Conservation (phyloP, 2,888 invertebrate genomes). For the Tromatobia lineatoria region DNA sequence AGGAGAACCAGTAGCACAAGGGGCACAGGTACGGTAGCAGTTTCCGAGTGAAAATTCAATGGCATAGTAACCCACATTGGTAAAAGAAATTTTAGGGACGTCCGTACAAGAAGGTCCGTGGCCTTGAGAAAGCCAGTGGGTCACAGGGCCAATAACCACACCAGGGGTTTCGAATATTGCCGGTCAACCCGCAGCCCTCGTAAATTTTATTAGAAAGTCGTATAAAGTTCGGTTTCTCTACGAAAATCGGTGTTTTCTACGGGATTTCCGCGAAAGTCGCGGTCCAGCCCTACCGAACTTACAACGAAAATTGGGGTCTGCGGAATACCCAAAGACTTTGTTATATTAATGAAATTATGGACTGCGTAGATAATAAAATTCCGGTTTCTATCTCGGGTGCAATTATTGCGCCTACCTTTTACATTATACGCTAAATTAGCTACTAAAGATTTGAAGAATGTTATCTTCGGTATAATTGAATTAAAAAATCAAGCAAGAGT, state of each 20-base stretch:
- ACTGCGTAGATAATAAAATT: not conserved
- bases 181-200: slow-evolving; percentile 59
- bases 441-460: not conserved
- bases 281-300: not conserved
- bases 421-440: not conserved
- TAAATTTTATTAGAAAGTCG: slow-evolving; percentile 68
- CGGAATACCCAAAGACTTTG: slow-evolving; percentile 11
- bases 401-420: too few species aligned
- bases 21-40: slow-evolving; percentile 43
- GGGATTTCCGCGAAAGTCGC: slow-evolving; percentile 7
- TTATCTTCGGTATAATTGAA: not conserved
- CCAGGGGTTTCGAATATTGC: slow-evolving; percentile 43
- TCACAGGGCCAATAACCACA: slow-evolving; percentile 68
- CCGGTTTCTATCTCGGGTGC: too few species aligned
- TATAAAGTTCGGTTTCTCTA: slow-evolving; percentile 58
- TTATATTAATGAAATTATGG: slow-evolving; percentile 25
- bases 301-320: slow-evolving; percentile 34
- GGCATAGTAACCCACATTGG: slow-evolving; percentile 72
- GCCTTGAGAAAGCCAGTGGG: slow-evolving; percentile 65
- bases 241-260: slow-evolving; percentile 1
- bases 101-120: slow-evolving; percentile 26
- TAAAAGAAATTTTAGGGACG: slow-evolving; percentile 62
- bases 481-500: not conserved
- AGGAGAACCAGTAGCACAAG: not conserved
- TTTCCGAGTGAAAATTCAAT: slow-evolving; percentile 63